phyloP scores from a whole-genome alignment of 1,140 invertebrate species.

The Psilanteris sp. region DNA sequence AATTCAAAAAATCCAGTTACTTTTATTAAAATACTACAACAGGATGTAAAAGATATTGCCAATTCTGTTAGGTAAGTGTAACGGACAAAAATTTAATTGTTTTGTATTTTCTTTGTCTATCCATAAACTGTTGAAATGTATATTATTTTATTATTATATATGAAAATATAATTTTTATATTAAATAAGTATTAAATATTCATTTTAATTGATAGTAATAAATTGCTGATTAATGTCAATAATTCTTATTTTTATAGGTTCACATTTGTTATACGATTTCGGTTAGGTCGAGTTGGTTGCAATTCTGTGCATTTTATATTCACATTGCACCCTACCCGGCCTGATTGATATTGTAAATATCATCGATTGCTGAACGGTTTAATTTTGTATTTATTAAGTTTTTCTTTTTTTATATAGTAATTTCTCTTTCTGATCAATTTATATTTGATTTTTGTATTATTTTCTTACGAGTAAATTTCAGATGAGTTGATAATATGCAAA shows the following conservation, averaged over 20 bases:
- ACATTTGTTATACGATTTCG: constrained; percentile 3
- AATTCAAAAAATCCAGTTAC: neutral
- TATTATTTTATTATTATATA: neutral
- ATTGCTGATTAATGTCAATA: too few species aligned
- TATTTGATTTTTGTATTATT: too few species aligned
- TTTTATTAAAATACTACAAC: neutral
- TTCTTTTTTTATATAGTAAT: too few species aligned
- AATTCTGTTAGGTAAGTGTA: constrained; percentile 14
- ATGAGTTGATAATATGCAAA: too few species aligned
- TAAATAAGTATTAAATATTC: too few species aligned
- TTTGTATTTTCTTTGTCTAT: neutral
- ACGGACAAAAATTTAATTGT: constrained; percentile 5
- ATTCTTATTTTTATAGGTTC: constrained; percentile 12
- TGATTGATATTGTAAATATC: constrained; percentile 32
- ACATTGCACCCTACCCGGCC: constrained; percentile 54
- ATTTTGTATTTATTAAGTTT: too few species aligned
- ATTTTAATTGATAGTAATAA: too few species aligned
- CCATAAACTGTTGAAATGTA: too few species aligned
- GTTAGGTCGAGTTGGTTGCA: constrained; percentile 19
- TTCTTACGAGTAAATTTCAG: too few species aligned
- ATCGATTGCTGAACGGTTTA: neutral
- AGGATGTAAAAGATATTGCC: neutral
- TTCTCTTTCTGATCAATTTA: too few species aligned
- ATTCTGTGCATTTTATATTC: constrained; percentile 40
- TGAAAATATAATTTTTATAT: too few species aligned